Conservation (phyloP, 2,888 invertebrate genomes). For the Bhutanitis thaidina region DNA sequence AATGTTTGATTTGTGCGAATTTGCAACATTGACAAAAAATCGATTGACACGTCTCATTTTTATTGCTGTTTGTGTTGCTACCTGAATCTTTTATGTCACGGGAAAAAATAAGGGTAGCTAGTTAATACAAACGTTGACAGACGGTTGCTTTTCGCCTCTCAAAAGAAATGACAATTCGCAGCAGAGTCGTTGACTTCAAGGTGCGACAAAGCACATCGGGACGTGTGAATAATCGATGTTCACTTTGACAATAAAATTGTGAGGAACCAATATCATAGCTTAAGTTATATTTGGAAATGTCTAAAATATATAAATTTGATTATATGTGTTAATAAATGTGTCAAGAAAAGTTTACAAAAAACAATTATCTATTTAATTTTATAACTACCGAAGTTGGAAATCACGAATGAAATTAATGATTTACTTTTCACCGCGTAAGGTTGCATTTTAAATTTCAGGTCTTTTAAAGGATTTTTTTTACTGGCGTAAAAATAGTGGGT, state of each 20-base stretch:
- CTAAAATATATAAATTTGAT: too few species aligned
- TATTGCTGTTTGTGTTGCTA: slow-evolving; percentile 74
- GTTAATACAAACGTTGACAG: slow-evolving; percentile 50
- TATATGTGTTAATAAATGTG: too few species aligned
- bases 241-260: slow-evolving; percentile 39
- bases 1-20: slow-evolving; percentile 77
- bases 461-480: too few species aligned
- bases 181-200: slow-evolving; percentile 60
- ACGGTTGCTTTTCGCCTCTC: slow-evolving; percentile 44
- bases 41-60: slow-evolving; percentile 76
- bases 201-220: slow-evolving; percentile 50
- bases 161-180: slow-evolving; percentile 52
- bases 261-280: background rate
- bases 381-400: too few species aligned
- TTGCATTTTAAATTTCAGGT: too few species aligned
- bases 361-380: too few species aligned
- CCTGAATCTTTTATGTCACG: slow-evolving; percentile 57
- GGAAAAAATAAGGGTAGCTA: slow-evolving; percentile 61
- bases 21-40: slow-evolving; percentile 62
- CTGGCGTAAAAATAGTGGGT: too few species aligned
- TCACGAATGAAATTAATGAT: too few species aligned
- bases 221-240: slow-evolving; percentile 50
- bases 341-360: too few species aligned
- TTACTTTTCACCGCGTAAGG: too few species aligned
- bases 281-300: too few species aligned